phyloP scores from a whole-genome alignment of 2,113 vertebrate genomes.

The Lampris incognitus region DNA sequence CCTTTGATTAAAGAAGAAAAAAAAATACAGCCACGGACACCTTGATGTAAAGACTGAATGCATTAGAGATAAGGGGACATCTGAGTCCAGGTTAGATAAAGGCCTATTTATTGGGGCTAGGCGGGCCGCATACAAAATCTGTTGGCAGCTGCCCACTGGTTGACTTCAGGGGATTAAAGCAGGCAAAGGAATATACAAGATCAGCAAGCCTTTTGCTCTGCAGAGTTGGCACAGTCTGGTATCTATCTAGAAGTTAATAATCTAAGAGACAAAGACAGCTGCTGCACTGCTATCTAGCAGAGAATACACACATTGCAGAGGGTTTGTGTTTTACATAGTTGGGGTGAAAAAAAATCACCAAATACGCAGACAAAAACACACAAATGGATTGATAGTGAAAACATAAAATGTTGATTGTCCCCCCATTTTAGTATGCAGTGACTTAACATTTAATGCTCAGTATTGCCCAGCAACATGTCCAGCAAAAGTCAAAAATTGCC shows the following conservation, averaged over 20 bases:
- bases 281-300: conserved; percentile 40
- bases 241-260: conserved; percentile 52
- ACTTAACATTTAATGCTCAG: conserved; percentile 2
- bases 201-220: conserved; percentile 65
- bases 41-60: conserved; percentile 65
- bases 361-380: conserved; percentile 22
- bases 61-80: conserved; percentile 67
- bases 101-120: conserved; percentile 61
- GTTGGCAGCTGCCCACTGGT: conserved; percentile 64
- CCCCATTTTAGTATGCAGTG: conserved; percentile 28
- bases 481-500: background rate
- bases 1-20: conserved; percentile 24
- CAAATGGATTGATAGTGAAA: conserved; percentile 10
- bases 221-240: conserved; percentile 35
- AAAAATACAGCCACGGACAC: conserved; percentile 37
- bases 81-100: conserved; percentile 68
- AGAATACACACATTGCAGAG: conserved; percentile 24
- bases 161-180: conserved; percentile 72
- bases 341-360: conserved; percentile 7
- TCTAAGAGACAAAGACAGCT: conserved; percentile 52
- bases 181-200: conserved; percentile 69
- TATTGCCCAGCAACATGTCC: conserved; percentile 50
- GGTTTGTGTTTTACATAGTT: background rate
- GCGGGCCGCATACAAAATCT: conserved; percentile 61
- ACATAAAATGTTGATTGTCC: conserved; percentile 39